Conservation (phyloP, 2,797 vertebrate species). For the Tapera naevia region DNA sequence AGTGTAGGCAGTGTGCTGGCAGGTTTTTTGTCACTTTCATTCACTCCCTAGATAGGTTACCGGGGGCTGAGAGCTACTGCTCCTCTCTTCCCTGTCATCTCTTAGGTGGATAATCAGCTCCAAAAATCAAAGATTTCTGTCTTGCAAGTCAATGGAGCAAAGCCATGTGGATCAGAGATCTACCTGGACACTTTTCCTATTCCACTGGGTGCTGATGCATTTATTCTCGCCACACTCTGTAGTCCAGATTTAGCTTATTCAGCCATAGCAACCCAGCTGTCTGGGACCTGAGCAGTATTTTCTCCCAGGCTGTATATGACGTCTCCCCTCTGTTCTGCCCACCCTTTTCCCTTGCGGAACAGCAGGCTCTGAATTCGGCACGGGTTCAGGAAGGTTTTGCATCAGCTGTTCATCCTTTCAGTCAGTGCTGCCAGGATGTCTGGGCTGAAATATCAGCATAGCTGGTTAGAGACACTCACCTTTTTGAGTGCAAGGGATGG, state of each 20-base stretch:
- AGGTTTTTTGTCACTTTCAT: constrained; percentile 59
- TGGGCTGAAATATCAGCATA: not conserved
- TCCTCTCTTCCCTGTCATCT: not conserved
- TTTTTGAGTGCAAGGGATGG: not conserved
- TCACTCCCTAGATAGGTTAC: constrained; percentile 45
- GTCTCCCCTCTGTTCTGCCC: not conserved
- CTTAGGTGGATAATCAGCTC: constrained; percentile 3
- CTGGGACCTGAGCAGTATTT: not conserved
- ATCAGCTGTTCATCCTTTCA: not conserved
- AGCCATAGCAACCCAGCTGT: constrained; percentile 33
- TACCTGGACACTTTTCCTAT: constrained; percentile 29
- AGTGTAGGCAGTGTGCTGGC: constrained; percentile 53
- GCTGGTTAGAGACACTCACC: not conserved
- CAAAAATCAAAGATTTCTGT: constrained; percentile 28
- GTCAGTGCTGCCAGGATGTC: not conserved
- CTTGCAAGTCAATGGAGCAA: constrained; percentile 24
- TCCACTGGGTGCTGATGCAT: not conserved
- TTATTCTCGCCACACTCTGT: not conserved
- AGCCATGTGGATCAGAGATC: not conserved
- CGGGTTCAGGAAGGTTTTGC: not conserved
- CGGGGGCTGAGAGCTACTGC: not conserved
- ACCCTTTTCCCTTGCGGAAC: not conserved
- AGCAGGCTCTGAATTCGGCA: not conserved
- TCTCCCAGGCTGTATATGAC: not conserved
- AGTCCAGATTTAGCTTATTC: constrained; percentile 24